Base-by-base conservation (phyloP, 2,113 vertebrate genomes). In the Phodopus roborovskii region DNA sequence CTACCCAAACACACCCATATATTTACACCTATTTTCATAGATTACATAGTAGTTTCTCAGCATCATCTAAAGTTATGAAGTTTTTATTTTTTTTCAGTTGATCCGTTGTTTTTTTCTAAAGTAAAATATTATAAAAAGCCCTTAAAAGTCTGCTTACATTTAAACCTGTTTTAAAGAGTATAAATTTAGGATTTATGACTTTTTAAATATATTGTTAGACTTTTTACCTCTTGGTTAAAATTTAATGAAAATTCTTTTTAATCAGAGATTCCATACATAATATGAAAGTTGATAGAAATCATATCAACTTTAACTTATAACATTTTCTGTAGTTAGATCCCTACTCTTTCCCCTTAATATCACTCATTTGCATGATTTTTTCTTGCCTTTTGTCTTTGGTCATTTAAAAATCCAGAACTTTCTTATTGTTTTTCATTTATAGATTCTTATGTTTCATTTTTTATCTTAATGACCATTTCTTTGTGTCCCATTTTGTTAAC, bases 401-500 rank as follows among this genome's bases (percentile, higher is more conserved):
- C 39, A 56, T 36, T 81, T 92, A 4, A 78, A 58, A 71, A n/a
- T 39, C 5, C 7, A 66, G 45, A 84, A 30, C 6, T 73, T 30
- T 84, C 6, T 62, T 85, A 16, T 81, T 85, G 17, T 11, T 84
- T 0, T 70, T 22, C 71, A 11, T 42, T n/a, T 45, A 50, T 36
- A n/a, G 15, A 90, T 62, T 9, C 13, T 53, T 58, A 2, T 26
- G 1, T 64, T 73, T 92, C 62, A 42, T 53, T 95, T 94, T 96
- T 66, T 15, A 56, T 75, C 10, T 78, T 5, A 56, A 56, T 15
- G 83, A 81, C 11, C 3, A 62, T 90, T 88, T 90, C 5, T 82
- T 97, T 83, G 58, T 83, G 75, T 94, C 53, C 36, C 50, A 3
- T 79, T 88, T 90, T 68, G 3, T 79, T 75, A n/a, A 83, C 36